Conservation (phyloP, 2,797 vertebrate species). For the Geotria australis region DNA sequence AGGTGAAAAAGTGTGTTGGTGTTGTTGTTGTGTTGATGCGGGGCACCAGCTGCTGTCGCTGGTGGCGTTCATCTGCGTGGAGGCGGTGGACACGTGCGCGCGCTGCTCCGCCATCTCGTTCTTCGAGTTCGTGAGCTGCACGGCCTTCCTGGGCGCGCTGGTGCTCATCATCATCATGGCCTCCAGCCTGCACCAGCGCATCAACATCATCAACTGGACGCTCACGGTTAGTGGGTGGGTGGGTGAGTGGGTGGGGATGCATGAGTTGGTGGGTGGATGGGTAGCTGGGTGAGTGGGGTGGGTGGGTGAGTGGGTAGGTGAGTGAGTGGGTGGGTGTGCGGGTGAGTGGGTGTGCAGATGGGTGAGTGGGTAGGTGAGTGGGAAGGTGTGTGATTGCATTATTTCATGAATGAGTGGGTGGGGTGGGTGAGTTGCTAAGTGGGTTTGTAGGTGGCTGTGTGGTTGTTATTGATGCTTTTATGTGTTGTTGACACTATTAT, state of each 20-base stretch:
- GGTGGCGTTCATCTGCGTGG: conserved; percentile 76
- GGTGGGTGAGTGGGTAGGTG: neutral
- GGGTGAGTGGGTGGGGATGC: neutral
- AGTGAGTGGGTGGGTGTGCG: neutral
- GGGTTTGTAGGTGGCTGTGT: no score
- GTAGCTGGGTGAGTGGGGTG: conserved; percentile 1
- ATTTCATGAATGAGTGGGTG: no score
- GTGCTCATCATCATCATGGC: conserved; percentile 61
- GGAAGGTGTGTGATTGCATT: no score
- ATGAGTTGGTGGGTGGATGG: neutral
- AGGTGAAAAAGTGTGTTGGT: no score
- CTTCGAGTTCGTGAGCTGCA: conserved; percentile 98
- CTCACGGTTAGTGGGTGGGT: conserved; percentile 33
- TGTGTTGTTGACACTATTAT: no score
- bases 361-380: no score
- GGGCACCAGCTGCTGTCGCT: conserved; percentile 37
- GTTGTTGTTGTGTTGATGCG: no score
- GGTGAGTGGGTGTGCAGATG: neutral
- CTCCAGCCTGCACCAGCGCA: conserved; percentile 52
- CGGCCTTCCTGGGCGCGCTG: conserved; percentile 57
- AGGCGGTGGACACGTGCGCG: conserved; percentile 76
- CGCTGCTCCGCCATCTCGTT: conserved; percentile 82
- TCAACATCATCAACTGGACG: conserved; percentile 85
- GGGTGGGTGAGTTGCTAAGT: no score
- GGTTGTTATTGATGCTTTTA: no score